Evolutionary conservation across 2,888 invertebrate species (phyloP), one percentile per base, ranked within the genome.

Genomic region (Drosophila meridionalis): DNA sequence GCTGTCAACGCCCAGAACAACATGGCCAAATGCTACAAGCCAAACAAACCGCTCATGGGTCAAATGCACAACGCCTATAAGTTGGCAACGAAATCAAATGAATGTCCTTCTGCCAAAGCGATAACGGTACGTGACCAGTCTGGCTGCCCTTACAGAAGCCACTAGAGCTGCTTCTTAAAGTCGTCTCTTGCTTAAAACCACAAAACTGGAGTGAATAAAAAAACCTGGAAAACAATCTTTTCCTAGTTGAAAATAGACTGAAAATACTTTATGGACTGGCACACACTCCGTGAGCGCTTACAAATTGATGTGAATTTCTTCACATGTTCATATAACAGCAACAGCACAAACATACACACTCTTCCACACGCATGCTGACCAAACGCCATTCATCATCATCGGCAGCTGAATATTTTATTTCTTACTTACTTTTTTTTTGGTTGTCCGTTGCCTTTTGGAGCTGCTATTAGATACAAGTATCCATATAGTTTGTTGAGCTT

Each of bases 91-190:
- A 86, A 85, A 85, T 85, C 86, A 87, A 87, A 76, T 84, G 80
- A 80, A 77, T 74, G 77, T 59, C 60, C 58, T 71, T 30, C 80
- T 81, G 86, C 1, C 68, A 63, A 78, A 71, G 71, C 89, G 71
- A 89, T 89, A 87, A 87, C 82, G 85, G 80, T 85, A 87, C 89
- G 87, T 87, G 87, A 89, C 87, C 80, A 69, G 83, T 85, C 82
- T 82, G 76, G 40, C 28, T 40, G 40, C 12, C 38, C 26, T 20
- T 38, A 6, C 30, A 11, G 42, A 6, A 2, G 11, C 36, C 11
- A 47, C 42, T 30, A 6, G 32, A 36, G 40, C 28, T 50, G 53
- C 26, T 34, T 53, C 60, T 80, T 79, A 73, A 79, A 79, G 80
- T 40, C 60, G 50, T 12, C 59, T 63, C 62, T 20, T 61, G 58